Conservation (phyloP, 2,797 vertebrate species). For the Sciurus carolinensis region DNA sequence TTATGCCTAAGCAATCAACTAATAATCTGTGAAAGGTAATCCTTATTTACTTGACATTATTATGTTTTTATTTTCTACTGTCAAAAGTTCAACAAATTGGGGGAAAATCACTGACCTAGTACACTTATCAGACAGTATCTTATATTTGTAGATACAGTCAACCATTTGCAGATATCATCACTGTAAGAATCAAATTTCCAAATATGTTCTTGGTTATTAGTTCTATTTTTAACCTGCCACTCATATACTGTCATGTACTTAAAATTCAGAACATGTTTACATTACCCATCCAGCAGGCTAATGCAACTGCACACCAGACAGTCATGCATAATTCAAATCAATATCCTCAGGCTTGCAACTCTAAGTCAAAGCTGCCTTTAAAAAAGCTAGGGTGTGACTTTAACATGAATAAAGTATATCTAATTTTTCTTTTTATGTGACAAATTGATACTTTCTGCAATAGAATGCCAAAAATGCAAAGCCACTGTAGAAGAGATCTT, state of each 20-base stretch:
- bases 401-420: slow-evolving; percentile 89
- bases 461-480: slow-evolving; percentile 85
- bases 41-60: neutral
- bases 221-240: slow-evolving; percentile 91
- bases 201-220: slow-evolving; percentile 89
- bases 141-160: slow-evolving; percentile 74
- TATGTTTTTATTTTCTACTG: slow-evolving; percentile 50
- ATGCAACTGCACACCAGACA: slow-evolving; percentile 91
- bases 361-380: slow-evolving; percentile 91
- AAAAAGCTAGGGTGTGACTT: slow-evolving; percentile 91
- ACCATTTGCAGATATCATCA: slow-evolving; percentile 78
- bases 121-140: slow-evolving; percentile 67
- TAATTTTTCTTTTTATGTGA: slow-evolving; percentile 90
- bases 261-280: slow-evolving; percentile 93
- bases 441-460: slow-evolving; percentile 88
- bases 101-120: neutral
- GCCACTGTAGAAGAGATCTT: slow-evolving; percentile 81
- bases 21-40: slow-evolving; percentile 30
- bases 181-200: slow-evolving; percentile 87
- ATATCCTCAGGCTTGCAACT: slow-evolving; percentile 91
- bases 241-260: slow-evolving; percentile 89
- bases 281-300: slow-evolving; percentile 91
- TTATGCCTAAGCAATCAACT: slow-evolving; percentile 19
- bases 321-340: slow-evolving; percentile 93
- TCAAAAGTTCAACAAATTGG: slow-evolving; percentile 64